Evolutionary conservation across 2,888 invertebrate genomes (phyloP), one percentile per base, ranked within the genome.

Genomic region (Phania funesta): DNA sequence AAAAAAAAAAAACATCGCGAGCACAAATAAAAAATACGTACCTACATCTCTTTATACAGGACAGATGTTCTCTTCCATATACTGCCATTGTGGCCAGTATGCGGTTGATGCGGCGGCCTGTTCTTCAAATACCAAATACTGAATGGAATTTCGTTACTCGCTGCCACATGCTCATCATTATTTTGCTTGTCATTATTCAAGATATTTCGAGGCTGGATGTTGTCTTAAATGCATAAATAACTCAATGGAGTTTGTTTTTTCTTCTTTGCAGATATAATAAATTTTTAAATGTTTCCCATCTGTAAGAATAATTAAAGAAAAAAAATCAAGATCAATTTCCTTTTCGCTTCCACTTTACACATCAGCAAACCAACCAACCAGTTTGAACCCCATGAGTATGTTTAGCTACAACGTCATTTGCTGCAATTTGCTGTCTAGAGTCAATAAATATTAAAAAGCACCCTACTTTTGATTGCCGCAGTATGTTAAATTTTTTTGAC

Each of bases 301-400:
- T 67, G 58, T 52, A 67, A 46, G 50, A 67, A 65, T 71, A 58
- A 73, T 56, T 62, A 41, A 52, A 16, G 26, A 62, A 52, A 68
- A 54, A 54, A 62, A 32, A 16, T 4, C 13, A 56, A 32, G 9
- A 13, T 18, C n/a, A 52, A 50, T 29, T 60, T 35, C 58, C 50
- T 58, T 4, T 50, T 29, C 22, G 18, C 26, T 65, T 35, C 20
- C 50, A 24, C 11, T 26, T 26, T 18, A 52, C 6, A 24, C 9
- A 52, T 16, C 26, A 16, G 18, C 24, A 26, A 73, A 60, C 67
- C 67, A 16, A 24, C 24, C 35, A 73, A 60, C 67, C 67, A 74
- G 74, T 74, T 74, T 52, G 9, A 11, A 2, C 24, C n/a, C n/a
- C 60, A 41, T 44, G 52, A 24, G 68, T 65, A 65, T 32, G 2